phyloP scores from a whole-genome alignment of 2,797 vertebrate genomes.

The Lacerta viridis region DNA sequence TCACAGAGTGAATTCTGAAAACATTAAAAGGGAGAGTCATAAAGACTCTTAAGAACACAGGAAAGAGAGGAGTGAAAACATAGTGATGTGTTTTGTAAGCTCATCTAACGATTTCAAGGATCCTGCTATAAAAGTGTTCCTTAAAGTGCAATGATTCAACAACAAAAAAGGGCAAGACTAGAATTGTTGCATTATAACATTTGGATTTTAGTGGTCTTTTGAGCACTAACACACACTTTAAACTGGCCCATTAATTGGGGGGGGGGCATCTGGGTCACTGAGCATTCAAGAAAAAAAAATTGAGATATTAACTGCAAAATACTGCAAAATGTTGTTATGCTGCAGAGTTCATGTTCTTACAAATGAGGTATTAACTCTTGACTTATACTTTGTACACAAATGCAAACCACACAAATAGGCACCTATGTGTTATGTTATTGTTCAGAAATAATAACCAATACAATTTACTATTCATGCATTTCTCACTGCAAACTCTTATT shows the following conservation, averaged over 20 bases:
- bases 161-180: not conserved
- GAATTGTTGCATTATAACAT: not conserved
- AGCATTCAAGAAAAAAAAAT: not conserved
- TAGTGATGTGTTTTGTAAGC: not conserved
- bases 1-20: not conserved
- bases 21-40: not conserved
- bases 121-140: not conserved
- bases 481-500: not conserved
- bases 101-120: not conserved
- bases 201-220: not conserved
- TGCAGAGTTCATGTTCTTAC: not conserved
- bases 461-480: not conserved
- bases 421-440: not conserved
- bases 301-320: not conserved
- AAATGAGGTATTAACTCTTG: not conserved
- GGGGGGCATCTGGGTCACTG: not conserved
- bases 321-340: not conserved
- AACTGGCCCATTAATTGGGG: not conserved
- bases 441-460: not conserved
- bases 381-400: not conserved
- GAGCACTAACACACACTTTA: not conserved
- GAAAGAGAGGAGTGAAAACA: not conserved
- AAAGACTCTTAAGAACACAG: not conserved
- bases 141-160: not conserved
- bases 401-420: not conserved